Evolutionary conservation across 1,140 invertebrate species (phyloP).

Genomic region (Drosophila tani): DNA sequence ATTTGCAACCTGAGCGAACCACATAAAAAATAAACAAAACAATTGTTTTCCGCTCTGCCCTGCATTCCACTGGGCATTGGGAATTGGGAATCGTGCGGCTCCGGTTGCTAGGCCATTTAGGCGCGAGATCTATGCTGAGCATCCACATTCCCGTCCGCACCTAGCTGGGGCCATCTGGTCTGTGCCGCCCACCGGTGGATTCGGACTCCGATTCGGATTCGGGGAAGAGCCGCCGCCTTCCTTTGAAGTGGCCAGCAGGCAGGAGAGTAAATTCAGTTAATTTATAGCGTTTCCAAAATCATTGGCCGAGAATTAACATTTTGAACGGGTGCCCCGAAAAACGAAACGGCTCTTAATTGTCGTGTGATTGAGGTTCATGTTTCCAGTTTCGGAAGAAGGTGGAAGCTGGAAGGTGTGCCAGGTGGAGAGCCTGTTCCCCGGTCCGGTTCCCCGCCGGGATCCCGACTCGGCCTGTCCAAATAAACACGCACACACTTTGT

Average conservation of each 20-base stretch:
- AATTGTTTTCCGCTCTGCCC: slow-evolving; percentile 28
- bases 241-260: slow-evolving; percentile 65
- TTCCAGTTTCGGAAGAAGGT: slow-evolving; percentile 32
- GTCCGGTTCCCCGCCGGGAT: slow-evolving; percentile 21
- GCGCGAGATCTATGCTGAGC: slow-evolving; percentile 17
- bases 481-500: slow-evolving; percentile 80
- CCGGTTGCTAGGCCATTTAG: slow-evolving; percentile 47
- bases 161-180: slow-evolving; percentile 66
- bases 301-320: slow-evolving; percentile 37
- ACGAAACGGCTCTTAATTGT: slow-evolving; percentile 49
- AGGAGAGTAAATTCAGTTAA: slow-evolving; percentile 47
- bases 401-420: slow-evolving; percentile 41
- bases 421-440: slow-evolving; percentile 42
- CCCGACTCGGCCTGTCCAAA: slow-evolving; percentile 66
- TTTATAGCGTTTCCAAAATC: slow-evolving; percentile 54
- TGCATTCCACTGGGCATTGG: slow-evolving; percentile 33
- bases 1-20: slow-evolving; percentile 76
- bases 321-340: slow-evolving; percentile 35
- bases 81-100: slow-evolving; percentile 7
- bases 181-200: slow-evolving; percentile 14
- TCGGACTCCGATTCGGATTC: slow-evolving; percentile 31
- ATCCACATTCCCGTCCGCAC: slow-evolving; percentile 43
- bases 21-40: slow-evolving; percentile 78
- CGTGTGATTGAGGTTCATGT: slow-evolving; percentile 37
- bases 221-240: slow-evolving; percentile 26